Percentiles rank a stretch among this genome's conserved stretches.
phyloP scores from a whole-genome alignment of 2,113 vertebrate species.

The Melanotaenia duboulayi region DNA sequence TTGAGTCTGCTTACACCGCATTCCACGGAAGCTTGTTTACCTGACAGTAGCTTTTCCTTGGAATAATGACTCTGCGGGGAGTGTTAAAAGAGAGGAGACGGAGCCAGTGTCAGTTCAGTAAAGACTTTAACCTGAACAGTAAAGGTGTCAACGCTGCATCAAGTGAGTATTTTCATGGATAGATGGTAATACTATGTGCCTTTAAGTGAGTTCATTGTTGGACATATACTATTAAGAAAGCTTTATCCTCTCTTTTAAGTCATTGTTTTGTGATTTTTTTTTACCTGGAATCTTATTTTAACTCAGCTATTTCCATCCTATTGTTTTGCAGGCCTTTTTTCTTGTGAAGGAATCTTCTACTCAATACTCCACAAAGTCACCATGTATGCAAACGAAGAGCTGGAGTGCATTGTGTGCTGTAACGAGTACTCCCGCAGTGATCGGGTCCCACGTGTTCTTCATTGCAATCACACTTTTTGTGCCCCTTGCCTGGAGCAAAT shows the following conservation, averaged over 20 bases:
- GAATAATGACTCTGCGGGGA: not conserved
- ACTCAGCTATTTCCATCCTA: not conserved
- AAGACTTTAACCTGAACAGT: not conserved
- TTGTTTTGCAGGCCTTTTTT: not conserved
- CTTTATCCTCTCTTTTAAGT: not conserved
- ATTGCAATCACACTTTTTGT: slow-evolving; percentile 73
- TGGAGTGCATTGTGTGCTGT: slow-evolving; percentile 62
- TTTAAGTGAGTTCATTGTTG: not conserved
- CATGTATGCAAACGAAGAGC: slow-evolving; percentile 18
- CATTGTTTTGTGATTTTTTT: not conserved
- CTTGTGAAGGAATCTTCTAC: not conserved
- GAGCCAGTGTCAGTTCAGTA: not conserved
- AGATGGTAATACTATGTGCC: not conserved
- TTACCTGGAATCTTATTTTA: too few relatives aligned
- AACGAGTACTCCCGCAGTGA: slow-evolving; percentile 20
- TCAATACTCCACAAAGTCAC: not conserved
- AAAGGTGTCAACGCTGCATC: rapidly evolving
- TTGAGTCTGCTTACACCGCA: rapidly evolving
- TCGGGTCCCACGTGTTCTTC: slow-evolving; percentile 57
- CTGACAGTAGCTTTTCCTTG: not conserved
- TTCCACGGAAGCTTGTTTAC: slow-evolving; percentile 9
- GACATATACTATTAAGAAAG: not conserved
- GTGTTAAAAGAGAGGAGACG: not conserved
- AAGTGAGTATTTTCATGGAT: slow-evolving; percentile 27
- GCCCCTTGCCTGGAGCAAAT: slow-evolving; percentile 55